phyloP scores from a whole-genome alignment of 2,113 vertebrate genomes.

The western clawed frog (Xenopus tropicalis) region UCB_Xtro_10.0 CM004452.2:3933501-3934000 shows the following conservation, averaged over 20 bases:
- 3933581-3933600: too few species aligned
- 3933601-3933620: too few species aligned
- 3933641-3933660: neutral
- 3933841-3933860: slow-evolving; percentile 21
- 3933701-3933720: slow-evolving; percentile 4
- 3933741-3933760: neutral
- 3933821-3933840: slow-evolving; percentile 8
- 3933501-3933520: too few species aligned
- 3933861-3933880: slow-evolving; percentile 33
- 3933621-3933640: neutral
- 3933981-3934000: neutral
- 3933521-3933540: too few species aligned
- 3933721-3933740: neutral
- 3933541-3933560: too few species aligned
- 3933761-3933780: neutral
- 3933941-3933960: slow-evolving; percentile 10
- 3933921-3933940: slow-evolving; percentile 19
- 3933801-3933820: slow-evolving; percentile 5
- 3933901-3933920: slow-evolving; percentile 14
- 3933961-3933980: slow-evolving; percentile 12
- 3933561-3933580: too few species aligned
- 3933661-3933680: neutral
- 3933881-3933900: slow-evolving; percentile 6
- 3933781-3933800: slow-evolving; percentile 24
- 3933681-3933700: slow-evolving; percentile 8